Conservation (phyloP, 1,140 invertebrate species). For the Pararge aegeria region DNA sequence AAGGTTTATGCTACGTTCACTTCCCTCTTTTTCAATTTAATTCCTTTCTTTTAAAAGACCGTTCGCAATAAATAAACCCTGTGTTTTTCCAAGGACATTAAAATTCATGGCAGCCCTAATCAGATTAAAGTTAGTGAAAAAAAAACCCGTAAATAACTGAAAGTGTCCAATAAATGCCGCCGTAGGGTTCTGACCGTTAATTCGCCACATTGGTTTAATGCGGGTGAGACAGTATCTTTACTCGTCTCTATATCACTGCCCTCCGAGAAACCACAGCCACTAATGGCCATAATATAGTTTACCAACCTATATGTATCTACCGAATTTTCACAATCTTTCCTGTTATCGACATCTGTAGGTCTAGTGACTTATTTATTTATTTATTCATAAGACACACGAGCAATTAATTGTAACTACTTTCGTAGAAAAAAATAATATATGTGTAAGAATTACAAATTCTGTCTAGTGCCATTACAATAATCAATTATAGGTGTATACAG, state of each 20-base stretch:
- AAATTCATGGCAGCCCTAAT: conserved; percentile 22
- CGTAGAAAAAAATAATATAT: too few relatives aligned
- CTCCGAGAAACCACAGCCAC: conserved; percentile 8
- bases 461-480: too few relatives aligned
- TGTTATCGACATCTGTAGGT: too few relatives aligned
- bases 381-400: too few relatives aligned
- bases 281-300: background rate
- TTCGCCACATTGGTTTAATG: conserved; percentile 38
- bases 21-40: background rate
- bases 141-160: conserved; percentile 33
- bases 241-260: conserved; percentile 31
- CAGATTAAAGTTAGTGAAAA: conserved; percentile 29
- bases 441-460: too few relatives aligned
- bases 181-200: conserved; percentile 36
- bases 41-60: background rate
- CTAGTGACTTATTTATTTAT: too few relatives aligned
- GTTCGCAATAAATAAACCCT: conserved; percentile 1
- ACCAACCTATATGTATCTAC: background rate
- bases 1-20: background rate
- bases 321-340: too few relatives aligned
- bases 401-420: too few relatives aligned
- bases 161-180: conserved; percentile 37
- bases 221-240: conserved; percentile 33
- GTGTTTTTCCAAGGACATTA: conserved; percentile 8
- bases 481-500: too few relatives aligned